Evolutionary conservation across 2,113 vertebrate genomes (phyloP), one percentile per base, ranked within the genome.

Genomic region (Lepus europaeus): DNA sequence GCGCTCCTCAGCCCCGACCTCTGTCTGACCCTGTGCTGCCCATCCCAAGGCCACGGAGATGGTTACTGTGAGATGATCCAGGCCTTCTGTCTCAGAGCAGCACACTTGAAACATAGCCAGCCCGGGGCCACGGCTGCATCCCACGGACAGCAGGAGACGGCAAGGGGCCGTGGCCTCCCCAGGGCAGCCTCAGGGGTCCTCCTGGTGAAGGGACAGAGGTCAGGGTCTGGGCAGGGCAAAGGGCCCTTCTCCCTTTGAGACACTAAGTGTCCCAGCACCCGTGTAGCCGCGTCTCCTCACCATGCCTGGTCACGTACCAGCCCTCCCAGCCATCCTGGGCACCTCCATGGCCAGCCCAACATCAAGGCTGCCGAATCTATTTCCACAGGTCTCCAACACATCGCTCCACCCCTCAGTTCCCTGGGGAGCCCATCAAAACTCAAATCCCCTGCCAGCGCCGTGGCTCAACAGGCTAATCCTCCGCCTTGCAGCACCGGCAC

Each of bases 41-140:
- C 61, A 45, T 53, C 51, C 87, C 95, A 97, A 96, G 96, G 95
- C 96, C 90, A 74, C 1, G 1, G 45, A 81, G 92, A 72, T 85
- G 49, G 45, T 36, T 89, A 36, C 76, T 51, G 63, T 31, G 45
- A 90, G 87, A 95, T 84, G 33, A 5, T 5, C 91, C 29, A 5
- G 68, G 61, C 77, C 95, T 91, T 76, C 80, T 8, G 7, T 45
- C 45, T 45, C 45, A 45, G 45, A 7, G 45, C 45, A 36, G 36
- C 36, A 36, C 36, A 59, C 56, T 59, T 59, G 17, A 19, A 59
- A 59, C 19, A 19, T 59, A 19, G 56, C 56, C 56, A 59, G 45
- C 45, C 45, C 45, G 45, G 45, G 45, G 7, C 6, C 45, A 45
- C 7, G 6, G 45, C 45, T 45, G 7, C 45, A 45, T 45, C 45